Evolutionary conservation across 2,113 vertebrate genomes (phyloP).

Genomic region (Apodemus speciosus): DNA sequence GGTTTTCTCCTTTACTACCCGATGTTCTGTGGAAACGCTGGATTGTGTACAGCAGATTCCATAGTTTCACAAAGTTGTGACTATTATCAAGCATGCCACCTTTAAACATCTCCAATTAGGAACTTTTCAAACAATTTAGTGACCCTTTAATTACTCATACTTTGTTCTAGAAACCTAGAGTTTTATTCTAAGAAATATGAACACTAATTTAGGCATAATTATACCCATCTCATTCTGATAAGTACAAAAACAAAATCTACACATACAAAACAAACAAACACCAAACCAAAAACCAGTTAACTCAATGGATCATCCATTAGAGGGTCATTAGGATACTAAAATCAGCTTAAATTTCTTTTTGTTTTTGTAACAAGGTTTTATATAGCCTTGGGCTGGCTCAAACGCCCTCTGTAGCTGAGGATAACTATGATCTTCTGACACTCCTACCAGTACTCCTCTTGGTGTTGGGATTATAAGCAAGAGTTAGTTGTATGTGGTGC

Average conservation of each 20-base stretch:
- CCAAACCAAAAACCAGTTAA: background rate
- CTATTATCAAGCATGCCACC: background rate
- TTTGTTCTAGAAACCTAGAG: background rate
- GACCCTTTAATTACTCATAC: background rate
- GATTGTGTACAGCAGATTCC: background rate
- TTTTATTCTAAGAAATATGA: background rate
- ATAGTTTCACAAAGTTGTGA: background rate
- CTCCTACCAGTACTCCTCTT: background rate
- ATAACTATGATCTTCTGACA: background rate
- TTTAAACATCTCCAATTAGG: background rate
- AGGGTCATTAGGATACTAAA: background rate
- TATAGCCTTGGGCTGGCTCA: background rate
- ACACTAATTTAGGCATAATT: background rate
- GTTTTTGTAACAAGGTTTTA: background rate
- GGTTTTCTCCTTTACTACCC: background rate
- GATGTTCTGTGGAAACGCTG: slow-evolving; percentile 15
- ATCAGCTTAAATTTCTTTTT: background rate
- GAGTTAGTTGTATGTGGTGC: background rate
- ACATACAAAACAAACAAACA: background rate
- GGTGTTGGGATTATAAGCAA: background rate
- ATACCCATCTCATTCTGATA: slow-evolving; percentile 31
- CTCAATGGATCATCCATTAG: background rate
- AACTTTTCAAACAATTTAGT: slow-evolving; percentile 46
- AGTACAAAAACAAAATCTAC: slow-evolving; percentile 29
- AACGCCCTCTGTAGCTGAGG: background rate